Conservation (phyloP, 2,797 vertebrate species). For the Lateolabrax maculatus region DNA sequence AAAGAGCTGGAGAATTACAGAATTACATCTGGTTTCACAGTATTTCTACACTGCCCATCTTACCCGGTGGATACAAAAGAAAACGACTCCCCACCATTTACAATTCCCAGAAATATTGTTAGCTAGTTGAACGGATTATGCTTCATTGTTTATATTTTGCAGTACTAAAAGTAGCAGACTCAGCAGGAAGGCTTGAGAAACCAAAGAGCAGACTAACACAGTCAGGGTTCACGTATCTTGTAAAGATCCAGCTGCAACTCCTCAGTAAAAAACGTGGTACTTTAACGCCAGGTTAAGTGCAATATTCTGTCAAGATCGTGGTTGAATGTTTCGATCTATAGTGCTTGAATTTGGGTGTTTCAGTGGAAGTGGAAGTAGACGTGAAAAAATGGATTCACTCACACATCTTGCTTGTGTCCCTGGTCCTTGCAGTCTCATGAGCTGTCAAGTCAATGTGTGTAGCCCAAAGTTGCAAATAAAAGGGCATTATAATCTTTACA, state of each 20-base stretch:
- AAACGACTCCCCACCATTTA: slow-evolving; percentile 84
- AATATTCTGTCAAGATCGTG: background rate
- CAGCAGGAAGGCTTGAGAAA: slow-evolving; percentile 75
- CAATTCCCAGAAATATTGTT: slow-evolving; percentile 86
- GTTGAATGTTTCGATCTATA: background rate
- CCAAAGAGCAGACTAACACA: slow-evolving; percentile 88
- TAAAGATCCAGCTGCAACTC: slow-evolving; percentile 45
- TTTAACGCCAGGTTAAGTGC: background rate
- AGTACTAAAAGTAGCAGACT: slow-evolving; percentile 77
- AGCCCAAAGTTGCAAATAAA: background rate
- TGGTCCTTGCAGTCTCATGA: slow-evolving; percentile 2
- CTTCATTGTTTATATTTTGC: slow-evolving; percentile 84
- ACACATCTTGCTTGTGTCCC: too few species aligned
- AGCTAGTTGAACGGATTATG: slow-evolving; percentile 87
- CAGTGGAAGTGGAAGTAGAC: background rate
- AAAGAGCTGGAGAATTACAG: slow-evolving; percentile 58
- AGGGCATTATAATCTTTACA: background rate
- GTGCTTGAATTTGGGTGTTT: background rate
- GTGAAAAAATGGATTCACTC: too few species aligned
- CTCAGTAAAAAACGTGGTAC: background rate
- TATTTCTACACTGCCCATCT: slow-evolving; percentile 79
- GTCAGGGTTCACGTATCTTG: slow-evolving; percentile 40
- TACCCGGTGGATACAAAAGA: slow-evolving; percentile 74
- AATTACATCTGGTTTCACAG: slow-evolving; percentile 82
- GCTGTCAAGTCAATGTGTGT: background rate